These are phyloP conservation scores for Melanaphis sacchari DNA, from an alignment of 1,140 invertebrate genomes.

Conservation along the genomic window DNA sequence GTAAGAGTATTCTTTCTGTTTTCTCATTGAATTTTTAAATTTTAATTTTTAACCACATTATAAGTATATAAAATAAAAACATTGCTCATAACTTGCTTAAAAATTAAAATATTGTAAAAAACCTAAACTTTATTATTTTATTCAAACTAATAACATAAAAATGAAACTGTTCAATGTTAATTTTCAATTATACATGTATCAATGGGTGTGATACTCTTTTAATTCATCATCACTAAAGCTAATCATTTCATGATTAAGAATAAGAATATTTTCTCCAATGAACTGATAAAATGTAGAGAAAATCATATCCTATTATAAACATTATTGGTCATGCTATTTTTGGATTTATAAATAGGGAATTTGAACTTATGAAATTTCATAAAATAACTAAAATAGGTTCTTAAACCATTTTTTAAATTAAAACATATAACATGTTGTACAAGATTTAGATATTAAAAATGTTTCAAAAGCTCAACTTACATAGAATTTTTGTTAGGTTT, in stretches of 20 bases:
- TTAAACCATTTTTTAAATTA: neutral
- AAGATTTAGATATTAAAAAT: neutral
- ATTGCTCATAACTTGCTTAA: neutral
- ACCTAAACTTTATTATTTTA: neutral
- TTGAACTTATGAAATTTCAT: neutral
- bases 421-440: neutral
- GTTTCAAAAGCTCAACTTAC: neutral
- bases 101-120: neutral
- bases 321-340: neutral
- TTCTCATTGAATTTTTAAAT: neutral
- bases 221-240: neutral
- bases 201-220: neutral
- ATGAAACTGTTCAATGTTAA: neutral
- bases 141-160: neutral
- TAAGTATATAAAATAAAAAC: neutral
- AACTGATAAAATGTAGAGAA: neutral
- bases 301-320: neutral
- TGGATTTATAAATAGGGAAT: neutral
- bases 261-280: neutral
- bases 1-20: too few species aligned
- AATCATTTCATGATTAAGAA: neutral
- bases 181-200: neutral
- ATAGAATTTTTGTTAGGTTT: slow-evolving; percentile 12
- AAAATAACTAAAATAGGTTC: neutral
- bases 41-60: neutral